Base-by-base conservation (phyloP, 1,140 invertebrate genomes). In the Samia ricini region DNA sequence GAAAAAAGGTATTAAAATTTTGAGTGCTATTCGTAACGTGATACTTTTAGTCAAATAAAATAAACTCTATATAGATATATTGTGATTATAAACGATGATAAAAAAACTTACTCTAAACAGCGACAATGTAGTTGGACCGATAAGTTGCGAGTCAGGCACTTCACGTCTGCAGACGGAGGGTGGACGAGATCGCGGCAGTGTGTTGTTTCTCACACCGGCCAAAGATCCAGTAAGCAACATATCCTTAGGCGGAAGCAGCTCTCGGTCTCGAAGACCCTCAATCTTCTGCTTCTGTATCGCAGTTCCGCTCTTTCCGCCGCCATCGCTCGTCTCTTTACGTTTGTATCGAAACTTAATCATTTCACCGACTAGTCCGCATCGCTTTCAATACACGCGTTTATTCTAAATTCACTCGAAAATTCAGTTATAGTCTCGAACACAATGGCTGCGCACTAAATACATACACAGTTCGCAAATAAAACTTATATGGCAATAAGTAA, bases 301-400 rank as follows among this genome's bases (percentile, higher is more conserved):
- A 23, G 85, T 81, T 57, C 87, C 88, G 7, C 60, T 77, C 70
- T 85, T 81, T 26, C 76, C 59, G 22, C 66, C 76, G 60, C 81
- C 82, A 72, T 89, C 81, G 66, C 74, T 86, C 42, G 89, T 64
- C 69, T 93, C 92, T 70, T 93, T 93, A 42, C 92, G 91, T 64
- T 93, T 93, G 69, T 93, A 93, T 54, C 92, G 91, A 89, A 93
- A 93, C 84, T 93, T 93, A 63, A 93, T 93, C 92, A 93, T 93
- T 71, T 85, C 85, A 79, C 72, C 60, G 42, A 59, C 68, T 79
- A 79, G 80, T 82, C 84, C 82, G 67, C 83, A 86, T 88, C 71
- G 74, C 80, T 77, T 61, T 68, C 71, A 63, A 66, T 72, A 68
- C 71, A 72, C 21, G 76, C 72, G 57, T 64, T 67, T 63, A 66